A percentile compares a stretch with the other conserved stretches of the same genome.
These are phyloP conservation scores for Aphaenogaster ashmeadi DNA, from an alignment of 1,140 invertebrate species.

Conservation along the genomic window DNA sequence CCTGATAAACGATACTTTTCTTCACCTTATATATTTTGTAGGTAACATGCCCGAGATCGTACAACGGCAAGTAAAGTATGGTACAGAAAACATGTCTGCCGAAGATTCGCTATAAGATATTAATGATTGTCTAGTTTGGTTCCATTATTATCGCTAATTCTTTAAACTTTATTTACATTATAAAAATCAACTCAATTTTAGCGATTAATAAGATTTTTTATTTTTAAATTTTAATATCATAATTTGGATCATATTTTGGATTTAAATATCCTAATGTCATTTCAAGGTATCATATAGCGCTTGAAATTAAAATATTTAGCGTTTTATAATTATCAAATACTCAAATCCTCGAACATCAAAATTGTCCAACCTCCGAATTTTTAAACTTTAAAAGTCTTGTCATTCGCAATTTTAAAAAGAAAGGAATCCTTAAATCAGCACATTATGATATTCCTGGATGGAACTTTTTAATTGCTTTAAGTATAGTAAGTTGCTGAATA, in stretches of 20 bases:
- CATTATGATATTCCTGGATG: not conserved
- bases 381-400: not conserved
- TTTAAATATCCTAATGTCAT: not conserved
- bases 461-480: not conserved
- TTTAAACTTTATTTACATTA: not conserved
- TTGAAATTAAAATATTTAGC: not conserved
- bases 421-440: not conserved
- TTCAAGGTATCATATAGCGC: not conserved
- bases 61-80: not conserved
- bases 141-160: not conserved
- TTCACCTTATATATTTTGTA: conserved; percentile 44
- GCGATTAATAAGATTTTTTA: not conserved
- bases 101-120: not conserved
- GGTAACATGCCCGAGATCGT: not conserved
- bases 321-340: not conserved
- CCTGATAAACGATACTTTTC: conserved; percentile 57
- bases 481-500: not conserved
- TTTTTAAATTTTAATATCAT: not conserved
- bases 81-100: not conserved
- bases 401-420: not conserved
- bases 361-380: not conserved
- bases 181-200: not conserved
- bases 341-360: not conserved
- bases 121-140: not conserved
- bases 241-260: no score